A percentile compares a stretch with the other conserved stretches of the same genome.
These are phyloP conservation scores for Cerastoderma edule DNA, from an alignment of 2,888 invertebrate species.

Conservation along the genomic window DNA sequence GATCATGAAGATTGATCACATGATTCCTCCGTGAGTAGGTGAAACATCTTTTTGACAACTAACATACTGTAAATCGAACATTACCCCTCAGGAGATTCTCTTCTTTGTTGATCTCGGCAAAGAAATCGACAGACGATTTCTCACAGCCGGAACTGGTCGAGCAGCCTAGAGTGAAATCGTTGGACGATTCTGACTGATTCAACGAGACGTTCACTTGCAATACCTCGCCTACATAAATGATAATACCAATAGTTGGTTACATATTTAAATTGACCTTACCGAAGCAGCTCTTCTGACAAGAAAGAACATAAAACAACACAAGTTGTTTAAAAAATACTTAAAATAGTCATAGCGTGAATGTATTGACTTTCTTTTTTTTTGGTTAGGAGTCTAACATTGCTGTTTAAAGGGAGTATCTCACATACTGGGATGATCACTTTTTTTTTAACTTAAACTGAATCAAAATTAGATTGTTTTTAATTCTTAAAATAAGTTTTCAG, in stretches of 20 bases:
- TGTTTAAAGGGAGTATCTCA: background rate
- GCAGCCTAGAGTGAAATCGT: constrained; percentile 43
- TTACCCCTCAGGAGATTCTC: constrained; percentile 37
- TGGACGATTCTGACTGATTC: constrained; percentile 10
- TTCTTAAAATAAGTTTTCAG: no score
- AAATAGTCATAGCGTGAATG: background rate
- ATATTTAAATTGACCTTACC: background rate
- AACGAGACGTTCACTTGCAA: constrained; percentile 45
- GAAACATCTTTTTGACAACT: background rate
- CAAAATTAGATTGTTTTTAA: no score
- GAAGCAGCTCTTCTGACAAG: background rate
- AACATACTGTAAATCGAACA: background rate
- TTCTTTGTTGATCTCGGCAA: constrained; percentile 46
- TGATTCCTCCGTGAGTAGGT: background rate
- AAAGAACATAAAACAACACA: background rate
- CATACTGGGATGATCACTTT: no score
- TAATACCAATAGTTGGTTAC: background rate
- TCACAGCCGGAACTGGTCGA: constrained; percentile 56
- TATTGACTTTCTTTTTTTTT: background rate
- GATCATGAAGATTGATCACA: no score
- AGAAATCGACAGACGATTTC: constrained; percentile 53
- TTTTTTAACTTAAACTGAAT: no score
- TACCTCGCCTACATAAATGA: constrained; percentile 36
- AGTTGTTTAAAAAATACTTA: background rate
- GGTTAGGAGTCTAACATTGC: background rate